Evolutionary conservation across 1,140 invertebrate genomes (phyloP), one percentile per base, ranked within the genome.

Genomic region (Ips nitidus): DNA sequence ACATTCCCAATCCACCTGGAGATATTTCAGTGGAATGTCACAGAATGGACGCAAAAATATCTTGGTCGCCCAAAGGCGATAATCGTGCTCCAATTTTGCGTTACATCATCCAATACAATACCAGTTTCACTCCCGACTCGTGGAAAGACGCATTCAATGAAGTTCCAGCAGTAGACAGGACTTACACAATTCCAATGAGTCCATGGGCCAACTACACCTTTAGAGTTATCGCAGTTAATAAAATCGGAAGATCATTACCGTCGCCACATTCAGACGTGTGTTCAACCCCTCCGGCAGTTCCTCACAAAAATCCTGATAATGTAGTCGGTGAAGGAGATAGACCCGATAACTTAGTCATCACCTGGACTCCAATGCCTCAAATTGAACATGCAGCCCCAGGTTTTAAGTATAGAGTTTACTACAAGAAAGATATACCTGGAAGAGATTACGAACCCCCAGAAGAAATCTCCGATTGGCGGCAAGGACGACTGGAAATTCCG

Each of bases 161-260:
- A 71, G 90, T 95, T 50, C 90, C 94, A 6, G 88, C 91, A n/a
- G 90, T 89, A 3, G 92, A 94, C 75, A 89, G 85, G 62, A 88
- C 87, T 1, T 93, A 90, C 75, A 86, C 85, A 1, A 86, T 86
- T 2, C 83, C 86, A 47, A 89, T 98, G 85, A 90, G 88, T 55
- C 95, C 96, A 0, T 98, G 94, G 92, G 89, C 94, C 1, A 98
- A 98, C 81, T 99, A 98, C 78, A 98, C 96, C 0, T 99, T 98
- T 86, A 85, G 97, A 47, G 94, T 99, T 2, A 86, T 95, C 64
- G 95, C 97, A 0, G 87, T 87, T 78, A 99, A 99, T 82, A 95
- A 94, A 82, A 93, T 98, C 75, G 97, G 97, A 0, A 86, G 87
- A 3, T 98, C 96, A 40, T 76, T 86, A 41, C 94, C 97, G 0